phyloP scores from a whole-genome alignment of 2,888 invertebrate species.

The Ennomos quercinarius region DNA sequence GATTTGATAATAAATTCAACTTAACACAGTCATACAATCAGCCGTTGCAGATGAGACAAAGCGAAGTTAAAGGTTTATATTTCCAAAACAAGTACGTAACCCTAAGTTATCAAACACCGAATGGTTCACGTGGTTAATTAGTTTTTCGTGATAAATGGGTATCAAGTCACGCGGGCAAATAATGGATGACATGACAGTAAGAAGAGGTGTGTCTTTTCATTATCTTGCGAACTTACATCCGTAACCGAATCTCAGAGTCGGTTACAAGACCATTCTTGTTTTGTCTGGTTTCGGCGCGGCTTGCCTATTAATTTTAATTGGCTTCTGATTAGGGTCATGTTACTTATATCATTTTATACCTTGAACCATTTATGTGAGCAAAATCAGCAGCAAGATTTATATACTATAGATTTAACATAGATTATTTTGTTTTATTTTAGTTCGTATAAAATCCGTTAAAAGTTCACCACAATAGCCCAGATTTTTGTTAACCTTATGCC shows the following conservation, averaged over 20 bases:
- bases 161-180: slow-evolving; percentile 45
- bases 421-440: too few relatives aligned
- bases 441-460: too few relatives aligned
- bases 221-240: slow-evolving; percentile 24
- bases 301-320: background rate
- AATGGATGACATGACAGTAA: slow-evolving; percentile 41
- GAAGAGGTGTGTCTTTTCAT: slow-evolving; percentile 49
- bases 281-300: slow-evolving; percentile 4
- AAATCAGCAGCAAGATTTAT: background rate
- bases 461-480: too few relatives aligned
- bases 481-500: too few relatives aligned
- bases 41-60: too few relatives aligned
- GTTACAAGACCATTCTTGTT: slow-evolving; percentile 1
- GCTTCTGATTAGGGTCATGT: background rate
- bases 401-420: too few relatives aligned
- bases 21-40: too few relatives aligned
- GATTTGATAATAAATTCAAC: too few relatives aligned
- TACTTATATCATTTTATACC: slow-evolving; percentile 25
- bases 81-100: slow-evolving; percentile 2
- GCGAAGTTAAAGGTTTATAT: too few relatives aligned
- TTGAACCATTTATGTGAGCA: slow-evolving; percentile 20
- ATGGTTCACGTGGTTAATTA: slow-evolving; percentile 28
- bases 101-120: slow-evolving; percentile 30
- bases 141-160: slow-evolving; percentile 37
- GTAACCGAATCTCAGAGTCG: slow-evolving; percentile 6